Evolutionary conservation across 2,113 vertebrate species (phyloP), one percentile per base, ranked within the genome.

Genomic region (Cygnus atratus): DNA sequence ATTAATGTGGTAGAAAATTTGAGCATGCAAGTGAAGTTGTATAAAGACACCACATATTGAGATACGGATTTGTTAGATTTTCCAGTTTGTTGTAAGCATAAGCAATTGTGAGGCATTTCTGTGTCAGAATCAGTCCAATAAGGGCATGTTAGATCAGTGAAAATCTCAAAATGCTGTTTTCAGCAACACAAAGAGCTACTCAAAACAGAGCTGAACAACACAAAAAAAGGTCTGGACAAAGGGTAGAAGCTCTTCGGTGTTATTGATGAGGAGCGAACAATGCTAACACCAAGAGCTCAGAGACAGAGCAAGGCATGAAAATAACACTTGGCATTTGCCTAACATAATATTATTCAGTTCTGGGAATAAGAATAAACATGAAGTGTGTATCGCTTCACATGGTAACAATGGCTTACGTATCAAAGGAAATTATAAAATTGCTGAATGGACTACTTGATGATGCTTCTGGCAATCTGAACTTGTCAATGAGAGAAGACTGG

Each of bases 51-150:
- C 11, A 5, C 3, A 1, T 63, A 46, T 52, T 62, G 67, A 79
- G 79, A 76, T 82, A 85, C 59, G n/a, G 22, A 59, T 83, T 89
- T 87, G 55, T 48, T 91, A 84, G 65, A 54, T 90, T 93, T 94
- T 86, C 29, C 20, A 8, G 66, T 67, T 71, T 81, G 39, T 58
- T 61, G 33, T 26, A 88, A 76, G 39, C 3, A 7, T 25, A 59
- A 82, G 37, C 24, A 83, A 63, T 31, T 52, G 12, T 1, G 2
- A 78, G 62, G 39, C 54, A 22, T 79, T 81, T 57, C 21, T 79
- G 19, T 21, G 6, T 26, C 43, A 68, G 67, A 75, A 61, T 6
- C 31, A 37, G 37, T 61, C 54, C 31, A 82, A 68, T 33, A 63
- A 22, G 0, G 1, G 58, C 43, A 25, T 16, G n/a, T 83, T 68